A percentile compares a stretch with the other conserved stretches of the same genome.
Evolutionary conservation across 2,797 vertebrate genomes (phyloP).

Genomic region (Danionella dracula): DNA sequence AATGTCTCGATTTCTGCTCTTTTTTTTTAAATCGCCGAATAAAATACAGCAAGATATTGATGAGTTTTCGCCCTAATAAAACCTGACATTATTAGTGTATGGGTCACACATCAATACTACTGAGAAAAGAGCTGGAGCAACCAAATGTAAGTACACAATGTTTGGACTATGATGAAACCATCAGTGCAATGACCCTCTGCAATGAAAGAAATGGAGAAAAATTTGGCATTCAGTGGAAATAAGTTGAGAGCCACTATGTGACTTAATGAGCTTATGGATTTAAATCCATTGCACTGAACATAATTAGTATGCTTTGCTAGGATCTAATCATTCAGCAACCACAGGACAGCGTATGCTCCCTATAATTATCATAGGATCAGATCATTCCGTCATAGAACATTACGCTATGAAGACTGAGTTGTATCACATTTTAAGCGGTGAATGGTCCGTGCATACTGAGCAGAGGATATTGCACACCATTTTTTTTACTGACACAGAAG

Average conservation of each 20-base stretch:
- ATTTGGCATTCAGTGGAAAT: not conserved
- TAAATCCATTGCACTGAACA: conserved; percentile 13
- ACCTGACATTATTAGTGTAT: not conserved
- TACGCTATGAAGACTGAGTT: conserved; percentile 25
- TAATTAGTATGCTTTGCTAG: conserved; percentile 35
- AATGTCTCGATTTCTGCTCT: conserved; percentile 27
- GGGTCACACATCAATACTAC: conserved; percentile 17
- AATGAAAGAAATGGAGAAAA: not conserved
- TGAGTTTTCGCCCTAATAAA: not conserved
- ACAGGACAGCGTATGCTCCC: conserved; percentile 37
- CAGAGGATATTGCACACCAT: conserved; percentile 12
- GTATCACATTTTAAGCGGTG: conserved; percentile 6
- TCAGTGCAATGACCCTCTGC: not conserved
- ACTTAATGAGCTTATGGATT: conserved; percentile 6
- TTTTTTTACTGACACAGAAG: conserved; percentile 15
- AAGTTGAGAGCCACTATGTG: not conserved
- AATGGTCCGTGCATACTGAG: conserved; percentile 1
- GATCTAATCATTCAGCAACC: conserved; percentile 39
- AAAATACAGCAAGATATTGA: not conserved
- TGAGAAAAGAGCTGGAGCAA: not conserved
- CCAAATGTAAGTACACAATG: not conserved
- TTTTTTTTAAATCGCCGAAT: conserved; percentile 7
- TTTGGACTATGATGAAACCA: not conserved
- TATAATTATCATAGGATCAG: conserved; percentile 43
- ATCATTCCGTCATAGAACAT: conserved; percentile 37